Evolutionary conservation across 2,113 vertebrate species (phyloP).

Genomic region (Meleagris gallopavo): DNA sequence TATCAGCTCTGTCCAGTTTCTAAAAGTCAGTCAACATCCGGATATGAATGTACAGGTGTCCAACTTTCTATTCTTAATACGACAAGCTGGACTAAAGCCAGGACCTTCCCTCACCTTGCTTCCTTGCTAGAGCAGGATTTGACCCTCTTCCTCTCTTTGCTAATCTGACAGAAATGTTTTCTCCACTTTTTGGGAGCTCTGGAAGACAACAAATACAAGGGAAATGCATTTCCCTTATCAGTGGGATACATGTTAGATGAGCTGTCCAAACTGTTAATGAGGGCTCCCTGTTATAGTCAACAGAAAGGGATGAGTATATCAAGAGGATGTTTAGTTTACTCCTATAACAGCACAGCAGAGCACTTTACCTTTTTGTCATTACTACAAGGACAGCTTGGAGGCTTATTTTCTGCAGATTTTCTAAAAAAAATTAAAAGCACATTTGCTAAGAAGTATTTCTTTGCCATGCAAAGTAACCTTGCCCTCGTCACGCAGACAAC

Average conservation of each 20-base stretch:
- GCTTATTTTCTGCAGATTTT: background rate
- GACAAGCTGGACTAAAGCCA: background rate
- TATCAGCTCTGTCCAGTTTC: background rate
- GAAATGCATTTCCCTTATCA: background rate
- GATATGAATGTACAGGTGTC: background rate
- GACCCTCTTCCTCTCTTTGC: background rate
- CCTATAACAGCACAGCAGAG: background rate
- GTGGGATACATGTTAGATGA: background rate
- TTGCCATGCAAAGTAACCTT: background rate
- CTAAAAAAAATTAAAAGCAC: background rate
- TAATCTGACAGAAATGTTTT: background rate
- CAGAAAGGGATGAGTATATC: background rate
- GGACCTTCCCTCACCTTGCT: background rate
- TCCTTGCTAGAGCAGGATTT: background rate
- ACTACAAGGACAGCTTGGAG: background rate
- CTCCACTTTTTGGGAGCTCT: accelerated
- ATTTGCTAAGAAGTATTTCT: background rate
- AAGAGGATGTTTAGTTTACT: background rate
- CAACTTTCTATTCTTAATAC: background rate
- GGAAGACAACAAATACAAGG: background rate
- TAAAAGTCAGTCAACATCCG: background rate
- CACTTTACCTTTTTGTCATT: background rate
- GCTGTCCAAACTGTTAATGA: background rate
- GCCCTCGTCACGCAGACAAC: background rate
- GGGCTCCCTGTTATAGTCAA: background rate